Conservation (phyloP, 1,140 invertebrate genomes). For the Teleogryllus occipitalis region DNA sequence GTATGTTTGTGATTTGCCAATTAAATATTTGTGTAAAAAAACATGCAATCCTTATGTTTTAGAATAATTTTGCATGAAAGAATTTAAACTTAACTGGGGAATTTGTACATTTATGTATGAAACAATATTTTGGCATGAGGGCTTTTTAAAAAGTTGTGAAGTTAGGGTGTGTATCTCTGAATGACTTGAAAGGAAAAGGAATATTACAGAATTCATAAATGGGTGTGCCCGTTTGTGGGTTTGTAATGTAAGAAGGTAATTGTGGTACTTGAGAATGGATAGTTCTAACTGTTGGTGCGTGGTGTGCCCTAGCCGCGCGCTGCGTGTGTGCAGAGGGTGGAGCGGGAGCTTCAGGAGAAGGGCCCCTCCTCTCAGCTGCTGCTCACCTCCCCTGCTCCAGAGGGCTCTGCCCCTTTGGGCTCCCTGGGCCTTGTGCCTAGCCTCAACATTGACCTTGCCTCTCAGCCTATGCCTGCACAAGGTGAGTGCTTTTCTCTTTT, state of each 20-base stretch:
- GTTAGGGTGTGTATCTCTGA: no score
- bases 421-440: conserved; percentile 33
- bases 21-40: no score
- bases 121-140: no score
- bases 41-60: no score
- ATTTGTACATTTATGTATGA: no score
- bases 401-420: conserved; percentile 17
- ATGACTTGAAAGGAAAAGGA: no score
- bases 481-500: background rate
- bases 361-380: conserved; percentile 42
- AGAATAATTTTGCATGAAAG: no score
- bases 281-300: background rate
- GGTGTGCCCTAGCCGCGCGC: background rate
- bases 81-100: no score
- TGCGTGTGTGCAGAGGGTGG: conserved; percentile 49
- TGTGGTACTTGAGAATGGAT: background rate
- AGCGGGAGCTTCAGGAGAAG: conserved; percentile 63
- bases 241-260: background rate
- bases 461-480: conserved; percentile 23
- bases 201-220: no score
- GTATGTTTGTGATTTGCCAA: no score
- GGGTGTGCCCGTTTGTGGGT: background rate
- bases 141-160: no score
- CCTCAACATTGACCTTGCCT: conserved; percentile 32
- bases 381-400: conserved; percentile 25